These are phyloP conservation scores for Mythimna loreyi DNA, from an alignment of 2,888 invertebrate genomes.

Conservation along the genomic window DNA sequence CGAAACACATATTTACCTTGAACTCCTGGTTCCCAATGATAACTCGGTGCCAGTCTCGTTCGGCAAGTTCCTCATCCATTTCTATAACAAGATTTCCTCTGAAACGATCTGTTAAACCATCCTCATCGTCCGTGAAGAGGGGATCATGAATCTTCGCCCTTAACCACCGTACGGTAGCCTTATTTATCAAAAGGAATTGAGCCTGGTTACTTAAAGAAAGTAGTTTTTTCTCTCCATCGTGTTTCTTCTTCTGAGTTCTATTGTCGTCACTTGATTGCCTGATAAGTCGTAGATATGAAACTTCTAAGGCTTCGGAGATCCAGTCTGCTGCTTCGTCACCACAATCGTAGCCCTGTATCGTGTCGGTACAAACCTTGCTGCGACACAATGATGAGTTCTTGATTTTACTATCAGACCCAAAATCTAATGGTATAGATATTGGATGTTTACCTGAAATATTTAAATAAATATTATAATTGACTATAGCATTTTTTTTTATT, in stretches of 20 bases:
- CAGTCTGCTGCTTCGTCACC: constrained; percentile 95
- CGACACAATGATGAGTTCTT: constrained; percentile 90
- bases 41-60: constrained; percentile 93
- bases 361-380: constrained; percentile 96
- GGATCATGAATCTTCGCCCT: constrained; percentile 90
- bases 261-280: constrained; percentile 89
- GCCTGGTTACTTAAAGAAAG: constrained; percentile 95
- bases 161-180: constrained; percentile 94
- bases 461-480: background rate
- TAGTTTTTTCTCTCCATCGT: constrained; percentile 70
- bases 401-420: constrained; percentile 63
- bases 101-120: constrained; percentile 94
- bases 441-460: constrained; percentile 86
- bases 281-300: constrained; percentile 93
- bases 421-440: constrained; percentile 89
- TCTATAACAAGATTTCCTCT: constrained; percentile 97
- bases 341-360: constrained; percentile 95
- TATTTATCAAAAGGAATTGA: constrained; percentile 95
- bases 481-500: background rate
- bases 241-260: constrained; percentile 79
- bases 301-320: constrained; percentile 94
- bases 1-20: constrained; percentile 86
- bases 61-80: constrained; percentile 93
- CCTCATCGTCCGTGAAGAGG: constrained; percentile 86
- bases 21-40: constrained; percentile 92